Percentiles rank a stretch among this genome's conserved stretches.
These are phyloP conservation scores for Gadus macrocephalus DNA, from an alignment of 2,113 vertebrate genomes.

Conservation along the genomic window DNA sequence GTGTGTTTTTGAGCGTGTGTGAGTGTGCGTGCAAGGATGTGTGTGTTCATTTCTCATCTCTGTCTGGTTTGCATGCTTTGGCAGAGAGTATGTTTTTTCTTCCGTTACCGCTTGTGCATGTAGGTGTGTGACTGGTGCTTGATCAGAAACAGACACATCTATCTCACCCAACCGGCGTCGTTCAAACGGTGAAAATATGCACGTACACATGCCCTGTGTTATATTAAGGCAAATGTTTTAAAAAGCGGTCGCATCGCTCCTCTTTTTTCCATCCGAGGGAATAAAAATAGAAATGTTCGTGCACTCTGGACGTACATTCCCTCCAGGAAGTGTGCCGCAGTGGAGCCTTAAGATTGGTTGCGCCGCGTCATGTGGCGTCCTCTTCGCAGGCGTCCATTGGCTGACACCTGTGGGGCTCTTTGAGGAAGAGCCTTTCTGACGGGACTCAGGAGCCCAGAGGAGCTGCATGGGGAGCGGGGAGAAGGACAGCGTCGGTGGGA, in stretches of 20 bases:
- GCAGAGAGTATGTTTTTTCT: slow-evolving; percentile 2
- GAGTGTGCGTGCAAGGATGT: slow-evolving; percentile 13
- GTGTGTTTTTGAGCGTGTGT: slow-evolving; percentile 18
- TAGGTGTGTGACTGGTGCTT: slow-evolving; percentile 7
- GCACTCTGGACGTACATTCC: slow-evolving; percentile 69
- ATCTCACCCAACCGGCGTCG: too few relatives aligned
- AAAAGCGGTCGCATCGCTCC: slow-evolving; percentile 56
- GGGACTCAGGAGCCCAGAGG: slow-evolving; percentile 68
- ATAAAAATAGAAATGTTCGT: slow-evolving; percentile 75
- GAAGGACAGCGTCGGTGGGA: slow-evolving; percentile 56
- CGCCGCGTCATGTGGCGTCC: slow-evolving; percentile 42
- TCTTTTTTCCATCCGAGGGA: slow-evolving; percentile 65
- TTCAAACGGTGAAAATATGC: neutral
- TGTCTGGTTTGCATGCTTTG: neutral
- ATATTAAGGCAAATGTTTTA: slow-evolving; percentile 59
- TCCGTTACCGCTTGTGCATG: slow-evolving; percentile 3
- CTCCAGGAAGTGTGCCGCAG: slow-evolving; percentile 69
- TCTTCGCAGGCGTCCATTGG: slow-evolving; percentile 61
- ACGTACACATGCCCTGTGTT: slow-evolving; percentile 36
- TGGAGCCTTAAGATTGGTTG: slow-evolving; percentile 57
- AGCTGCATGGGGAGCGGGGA: slow-evolving; percentile 58
- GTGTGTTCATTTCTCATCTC: neutral
- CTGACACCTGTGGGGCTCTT: slow-evolving; percentile 67
- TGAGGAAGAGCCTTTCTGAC: slow-evolving; percentile 75
- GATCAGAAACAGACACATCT: neutral